Percentiles rank a stretch among this genome's conserved stretches.
Evolutionary conservation across 1,140 invertebrate species (phyloP).

Genomic region (Panagrolaimus sp.): DNA sequence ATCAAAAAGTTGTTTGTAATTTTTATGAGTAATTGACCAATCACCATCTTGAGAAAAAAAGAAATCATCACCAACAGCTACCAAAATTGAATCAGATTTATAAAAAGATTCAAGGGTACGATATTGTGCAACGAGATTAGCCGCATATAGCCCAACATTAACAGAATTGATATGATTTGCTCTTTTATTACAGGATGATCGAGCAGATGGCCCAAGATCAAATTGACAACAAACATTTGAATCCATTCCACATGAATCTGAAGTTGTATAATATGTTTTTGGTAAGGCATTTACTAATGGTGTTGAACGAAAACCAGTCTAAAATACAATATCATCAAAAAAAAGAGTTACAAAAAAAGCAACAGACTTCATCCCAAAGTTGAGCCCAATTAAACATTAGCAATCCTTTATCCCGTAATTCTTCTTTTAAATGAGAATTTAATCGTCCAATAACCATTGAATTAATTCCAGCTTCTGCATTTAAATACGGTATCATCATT

Average conservation of each 20-base stretch:
- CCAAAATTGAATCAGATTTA: conserved; percentile 18
- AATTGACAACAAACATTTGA: conserved; percentile 30
- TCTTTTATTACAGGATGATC: conserved; percentile 17
- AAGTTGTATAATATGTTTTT: conserved; percentile 27
- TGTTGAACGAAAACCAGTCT: neutral
- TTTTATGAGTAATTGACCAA: conserved; percentile 65
- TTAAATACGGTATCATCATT: conserved; percentile 32
- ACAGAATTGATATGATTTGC: conserved; percentile 17
- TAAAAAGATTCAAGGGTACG: conserved; percentile 23
- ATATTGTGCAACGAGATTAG: conserved; percentile 24
- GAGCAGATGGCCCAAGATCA: conserved; percentile 27
- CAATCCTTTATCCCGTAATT: conserved; percentile 6
- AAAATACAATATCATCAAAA: too few species aligned
- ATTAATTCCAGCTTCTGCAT: conserved; percentile 27
- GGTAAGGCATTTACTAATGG: conserved; percentile 29
- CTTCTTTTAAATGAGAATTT: conserved; percentile 34
- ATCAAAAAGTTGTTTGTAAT: conserved; percentile 78
- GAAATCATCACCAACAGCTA: conserved; percentile 37
- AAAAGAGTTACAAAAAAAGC: neutral
- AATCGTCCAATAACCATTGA: conserved; percentile 33
- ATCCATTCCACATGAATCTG: conserved; percentile 27
- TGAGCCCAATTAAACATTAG: conserved; percentile 33
- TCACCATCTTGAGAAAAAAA: conserved; percentile 24
- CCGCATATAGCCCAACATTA: conserved; percentile 13
- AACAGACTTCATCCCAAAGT: conserved; percentile 14